Conservation (phyloP, 2,888 invertebrate species). For the Bimastos eiseni region DNA sequence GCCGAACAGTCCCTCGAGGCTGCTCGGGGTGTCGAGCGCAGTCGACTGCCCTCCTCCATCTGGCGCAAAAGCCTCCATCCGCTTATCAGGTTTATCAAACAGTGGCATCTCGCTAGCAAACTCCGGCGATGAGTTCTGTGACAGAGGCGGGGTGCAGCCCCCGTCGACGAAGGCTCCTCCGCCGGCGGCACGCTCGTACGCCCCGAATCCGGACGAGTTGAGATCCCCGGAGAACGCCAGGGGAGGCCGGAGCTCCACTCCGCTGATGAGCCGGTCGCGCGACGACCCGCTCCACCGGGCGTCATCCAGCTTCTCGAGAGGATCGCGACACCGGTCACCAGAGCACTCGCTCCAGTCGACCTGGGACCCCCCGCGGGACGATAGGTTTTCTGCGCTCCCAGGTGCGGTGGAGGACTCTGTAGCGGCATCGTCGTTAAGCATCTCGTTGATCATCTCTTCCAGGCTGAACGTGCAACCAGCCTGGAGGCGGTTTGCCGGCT, state of each 20-base stretch:
- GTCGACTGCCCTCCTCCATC: conserved; percentile 27
- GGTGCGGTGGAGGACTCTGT: neutral
- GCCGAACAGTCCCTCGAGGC: conserved; percentile 23
- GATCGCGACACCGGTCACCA: neutral
- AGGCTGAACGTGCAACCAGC: neutral
- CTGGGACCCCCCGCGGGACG: neutral
- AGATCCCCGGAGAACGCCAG: neutral
- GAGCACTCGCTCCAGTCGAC: neutral
- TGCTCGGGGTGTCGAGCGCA: conserved; percentile 33
- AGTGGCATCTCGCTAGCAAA: conserved; percentile 24
- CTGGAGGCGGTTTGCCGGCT: conserved; percentile 17
- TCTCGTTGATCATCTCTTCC: neutral
- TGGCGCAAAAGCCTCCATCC: neutral
- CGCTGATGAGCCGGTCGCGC: conserved; percentile 39
- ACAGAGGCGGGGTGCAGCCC: conserved; percentile 31
- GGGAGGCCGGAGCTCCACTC: conserved; percentile 27
- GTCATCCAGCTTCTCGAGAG: neutral
- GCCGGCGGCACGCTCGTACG: conserved; percentile 25
- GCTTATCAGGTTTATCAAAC: neutral
- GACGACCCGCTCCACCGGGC: neutral
- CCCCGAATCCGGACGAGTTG: neutral
- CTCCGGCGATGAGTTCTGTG: conserved; percentile 36
- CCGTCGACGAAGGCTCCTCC: neutral
- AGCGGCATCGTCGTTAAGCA: neutral
- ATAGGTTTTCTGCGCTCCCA: neutral